phyloP scores from a whole-genome alignment of 2,888 invertebrate genomes.

The Ophion ventricosus region DNA sequence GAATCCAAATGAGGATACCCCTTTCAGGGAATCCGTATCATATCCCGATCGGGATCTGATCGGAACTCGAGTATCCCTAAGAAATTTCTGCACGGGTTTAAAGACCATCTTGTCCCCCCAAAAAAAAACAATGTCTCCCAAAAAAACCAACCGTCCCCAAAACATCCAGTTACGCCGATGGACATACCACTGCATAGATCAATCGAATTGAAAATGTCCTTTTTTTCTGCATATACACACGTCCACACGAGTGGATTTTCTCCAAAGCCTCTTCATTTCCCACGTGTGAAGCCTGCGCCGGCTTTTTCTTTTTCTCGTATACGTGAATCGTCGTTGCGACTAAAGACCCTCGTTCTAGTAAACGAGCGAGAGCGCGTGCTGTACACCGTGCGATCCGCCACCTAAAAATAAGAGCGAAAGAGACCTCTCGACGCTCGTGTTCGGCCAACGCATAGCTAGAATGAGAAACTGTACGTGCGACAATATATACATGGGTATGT shows the following conservation, averaged over 20 bases:
- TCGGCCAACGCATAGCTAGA: slow-evolving; percentile 61
- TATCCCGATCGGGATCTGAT: too few species aligned
- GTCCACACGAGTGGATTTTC: background rate
- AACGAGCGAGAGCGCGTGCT: slow-evolving; percentile 49
- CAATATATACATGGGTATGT: background rate
- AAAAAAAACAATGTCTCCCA: too few species aligned
- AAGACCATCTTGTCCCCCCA: too few species aligned
- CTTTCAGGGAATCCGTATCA: too few species aligned
- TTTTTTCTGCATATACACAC: too few species aligned
- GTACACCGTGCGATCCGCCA: slow-evolving; percentile 54
- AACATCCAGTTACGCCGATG: too few species aligned
- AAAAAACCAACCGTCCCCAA: too few species aligned
- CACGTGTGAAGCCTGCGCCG: background rate
- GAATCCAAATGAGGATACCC: too few species aligned
- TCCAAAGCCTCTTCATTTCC: background rate
- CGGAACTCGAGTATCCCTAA: too few species aligned
- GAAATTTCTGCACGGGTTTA: too few species aligned
- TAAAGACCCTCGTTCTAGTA: slow-evolving; percentile 8
- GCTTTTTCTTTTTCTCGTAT: slow-evolving; percentile 12
- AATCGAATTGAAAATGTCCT: too few species aligned
- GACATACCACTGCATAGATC: too few species aligned
- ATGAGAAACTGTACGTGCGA: slow-evolving; percentile 45
- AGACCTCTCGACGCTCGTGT: slow-evolving; percentile 45
- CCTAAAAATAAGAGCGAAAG: slow-evolving; percentile 65
- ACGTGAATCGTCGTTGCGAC: slow-evolving; percentile 14